phyloP scores from a whole-genome alignment of 2,113 vertebrate species.

The Sorex araneus region DNA sequence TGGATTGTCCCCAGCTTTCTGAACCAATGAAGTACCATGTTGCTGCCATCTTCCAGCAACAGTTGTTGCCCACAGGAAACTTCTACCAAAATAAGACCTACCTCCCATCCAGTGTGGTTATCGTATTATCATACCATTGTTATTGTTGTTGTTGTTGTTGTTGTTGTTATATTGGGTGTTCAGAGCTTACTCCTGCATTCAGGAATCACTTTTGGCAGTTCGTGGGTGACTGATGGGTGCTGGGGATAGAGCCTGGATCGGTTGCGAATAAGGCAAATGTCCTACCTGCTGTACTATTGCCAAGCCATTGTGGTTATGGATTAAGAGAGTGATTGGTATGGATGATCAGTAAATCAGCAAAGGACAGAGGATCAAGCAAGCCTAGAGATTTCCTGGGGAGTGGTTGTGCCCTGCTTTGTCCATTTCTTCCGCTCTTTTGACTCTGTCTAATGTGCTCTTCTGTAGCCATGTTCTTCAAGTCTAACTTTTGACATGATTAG shows the following conservation, averaged over 20 bases:
- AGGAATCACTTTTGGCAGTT: no score
- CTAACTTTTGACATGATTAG: background rate
- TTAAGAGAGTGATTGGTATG: background rate
- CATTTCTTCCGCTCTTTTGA: background rate
- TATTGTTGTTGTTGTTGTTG: no score
- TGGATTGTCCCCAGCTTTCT: background rate
- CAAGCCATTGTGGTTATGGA: no score
- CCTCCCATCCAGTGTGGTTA: background rate
- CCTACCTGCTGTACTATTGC: no score
- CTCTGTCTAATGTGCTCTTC: no score
- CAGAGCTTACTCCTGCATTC: no score
- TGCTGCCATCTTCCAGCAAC: background rate
- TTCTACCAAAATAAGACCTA: background rate
- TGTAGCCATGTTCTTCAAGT: background rate
- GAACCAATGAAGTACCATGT: background rate
- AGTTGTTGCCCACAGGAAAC: background rate
- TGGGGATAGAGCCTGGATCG: no score
- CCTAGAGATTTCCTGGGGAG: background rate
- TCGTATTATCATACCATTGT: background rate
- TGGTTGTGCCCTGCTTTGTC: background rate
- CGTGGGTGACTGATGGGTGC: no score
- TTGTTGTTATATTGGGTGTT: no score
- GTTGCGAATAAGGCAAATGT: no score
- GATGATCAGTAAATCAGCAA: background rate
- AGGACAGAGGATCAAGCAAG: background rate